A percentile compares a stretch with the other conserved stretches of the same genome.
Evolutionary conservation across 2,113 vertebrate species (phyloP).

Genomic region (Eurystomus gularis): DNA sequence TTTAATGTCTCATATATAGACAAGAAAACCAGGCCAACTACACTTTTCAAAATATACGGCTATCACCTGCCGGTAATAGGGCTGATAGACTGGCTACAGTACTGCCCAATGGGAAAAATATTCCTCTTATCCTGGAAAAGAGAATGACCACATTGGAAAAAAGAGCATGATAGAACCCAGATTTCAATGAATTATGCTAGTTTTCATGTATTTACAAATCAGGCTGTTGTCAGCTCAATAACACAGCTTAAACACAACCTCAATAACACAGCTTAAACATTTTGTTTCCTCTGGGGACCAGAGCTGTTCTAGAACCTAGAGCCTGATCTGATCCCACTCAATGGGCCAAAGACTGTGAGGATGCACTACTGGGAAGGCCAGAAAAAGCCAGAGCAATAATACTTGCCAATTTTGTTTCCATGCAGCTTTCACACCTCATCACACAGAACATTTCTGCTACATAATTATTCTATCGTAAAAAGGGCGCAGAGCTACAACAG

Average conservation of each 20-base stretch:
- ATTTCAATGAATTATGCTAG: background rate
- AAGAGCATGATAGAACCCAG: accelerated
- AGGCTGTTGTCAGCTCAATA: background rate
- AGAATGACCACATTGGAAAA: background rate
- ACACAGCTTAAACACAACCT: background rate
- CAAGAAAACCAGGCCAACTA: background rate
- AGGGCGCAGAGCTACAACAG: background rate
- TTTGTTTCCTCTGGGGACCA: background rate
- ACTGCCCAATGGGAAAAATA: background rate
- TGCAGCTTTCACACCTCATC: background rate
- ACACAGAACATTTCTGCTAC: background rate
- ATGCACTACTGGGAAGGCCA: background rate
- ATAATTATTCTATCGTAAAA: background rate
- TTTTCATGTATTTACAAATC: background rate
- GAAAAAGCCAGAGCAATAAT: background rate
- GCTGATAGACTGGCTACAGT: background rate
- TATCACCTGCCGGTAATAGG: background rate
- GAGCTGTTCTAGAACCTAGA: background rate
- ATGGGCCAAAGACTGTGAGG: background rate
- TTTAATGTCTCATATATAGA: background rate
- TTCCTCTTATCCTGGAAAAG: background rate
- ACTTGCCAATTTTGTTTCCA: background rate
- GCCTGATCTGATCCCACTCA: background rate
- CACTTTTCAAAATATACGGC: background rate
- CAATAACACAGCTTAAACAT: background rate